These are phyloP conservation scores for Pachypsylla venusta DNA, from an alignment of 1,140 invertebrate genomes.

Conservation along the genomic window DNA sequence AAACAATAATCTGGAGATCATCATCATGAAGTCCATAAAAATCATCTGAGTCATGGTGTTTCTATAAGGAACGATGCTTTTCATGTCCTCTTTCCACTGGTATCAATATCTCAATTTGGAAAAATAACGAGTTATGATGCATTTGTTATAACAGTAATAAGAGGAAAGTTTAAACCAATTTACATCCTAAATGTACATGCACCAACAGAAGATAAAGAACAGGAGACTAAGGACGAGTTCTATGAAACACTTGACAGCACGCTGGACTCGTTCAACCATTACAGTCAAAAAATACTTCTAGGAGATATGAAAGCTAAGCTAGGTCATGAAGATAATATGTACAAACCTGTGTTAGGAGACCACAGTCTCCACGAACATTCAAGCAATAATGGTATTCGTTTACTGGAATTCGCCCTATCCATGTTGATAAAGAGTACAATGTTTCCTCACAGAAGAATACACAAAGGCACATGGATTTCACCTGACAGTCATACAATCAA, in stretches of 20 bases:
- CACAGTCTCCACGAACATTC: conserved; percentile 17
- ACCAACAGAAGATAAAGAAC: background rate
- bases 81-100: too few species aligned
- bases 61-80: too few species aligned
- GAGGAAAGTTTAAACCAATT: too few species aligned
- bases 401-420: conserved; percentile 14
- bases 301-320: background rate
- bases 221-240: conserved; percentile 2
- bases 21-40: too few species aligned
- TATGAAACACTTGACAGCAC: background rate
- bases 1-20: too few species aligned
- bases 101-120: too few species aligned
- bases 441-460: conserved; percentile 21
- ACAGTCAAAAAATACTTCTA: background rate
- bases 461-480: conserved; percentile 22
- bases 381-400: conserved; percentile 21
- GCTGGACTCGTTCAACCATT: background rate
- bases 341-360: conserved; percentile 12
- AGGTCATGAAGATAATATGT: conserved; percentile 9
- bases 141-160: too few species aligned
- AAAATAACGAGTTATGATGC: too few species aligned
- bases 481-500: conserved; percentile 17
- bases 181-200: conserved; percentile 9
- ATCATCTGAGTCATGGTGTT: too few species aligned
- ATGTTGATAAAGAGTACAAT: conserved; percentile 14